Percentiles rank a stretch among this genome's conserved stretches.
These are phyloP conservation scores for Proisotoma minuta DNA, from an alignment of 2,888 invertebrate species.

Conservation along the genomic window DNA sequence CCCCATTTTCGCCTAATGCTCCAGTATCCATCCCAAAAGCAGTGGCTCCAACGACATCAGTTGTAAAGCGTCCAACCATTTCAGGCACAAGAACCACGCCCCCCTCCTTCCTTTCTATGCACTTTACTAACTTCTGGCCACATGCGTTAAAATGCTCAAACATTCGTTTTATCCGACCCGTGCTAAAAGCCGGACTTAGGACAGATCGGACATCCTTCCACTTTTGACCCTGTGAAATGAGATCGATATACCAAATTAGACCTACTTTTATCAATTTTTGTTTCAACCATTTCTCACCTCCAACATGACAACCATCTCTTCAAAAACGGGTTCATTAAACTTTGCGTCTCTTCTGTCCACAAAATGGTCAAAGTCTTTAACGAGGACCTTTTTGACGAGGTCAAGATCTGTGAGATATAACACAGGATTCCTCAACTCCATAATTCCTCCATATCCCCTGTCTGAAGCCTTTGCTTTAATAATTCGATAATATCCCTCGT, in stretches of 20 bases:
- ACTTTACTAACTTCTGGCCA: constrained; percentile 26
- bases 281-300: too few relatives aligned
- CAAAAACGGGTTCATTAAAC: constrained; percentile 29
- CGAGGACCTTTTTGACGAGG: constrained; percentile 31
- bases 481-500: constrained; percentile 8
- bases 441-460: constrained; percentile 23
- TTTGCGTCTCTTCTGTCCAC: constrained; percentile 25
- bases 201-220: constrained; percentile 38
- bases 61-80: constrained; percentile 40
- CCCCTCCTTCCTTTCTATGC: constrained; percentile 10
- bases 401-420: constrained; percentile 33
- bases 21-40: constrained; percentile 51
- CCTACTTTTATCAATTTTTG: too few relatives aligned
- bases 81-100: constrained; percentile 32
- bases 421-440: constrained; percentile 29
- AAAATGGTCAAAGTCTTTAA: constrained; percentile 42
- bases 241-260: too few relatives aligned
- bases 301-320: constrained; percentile 30
- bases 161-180: constrained; percentile 34
- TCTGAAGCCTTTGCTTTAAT: background rate
- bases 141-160: constrained; percentile 35
- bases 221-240: constrained; percentile 29
- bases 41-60: constrained; percentile 50
- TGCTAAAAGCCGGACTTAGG: constrained; percentile 41
- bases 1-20: constrained; percentile 34